These are phyloP conservation scores for Cryptosula pallasiana DNA, from an alignment of 2,888 invertebrate species.

Conservation along the genomic window DNA sequence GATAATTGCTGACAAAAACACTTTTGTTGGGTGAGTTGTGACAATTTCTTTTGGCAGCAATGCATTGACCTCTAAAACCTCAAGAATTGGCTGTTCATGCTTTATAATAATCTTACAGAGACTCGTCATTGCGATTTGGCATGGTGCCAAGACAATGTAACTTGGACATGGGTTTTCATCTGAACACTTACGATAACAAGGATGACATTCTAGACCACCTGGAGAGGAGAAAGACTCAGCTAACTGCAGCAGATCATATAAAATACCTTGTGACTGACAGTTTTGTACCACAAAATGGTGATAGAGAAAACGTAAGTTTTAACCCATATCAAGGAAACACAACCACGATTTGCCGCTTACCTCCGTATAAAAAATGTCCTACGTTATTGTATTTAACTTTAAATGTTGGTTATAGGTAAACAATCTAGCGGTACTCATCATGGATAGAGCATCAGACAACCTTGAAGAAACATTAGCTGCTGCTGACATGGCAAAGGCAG, in stretches of 20 bases:
- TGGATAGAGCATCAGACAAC: background rate
- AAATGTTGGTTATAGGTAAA: background rate
- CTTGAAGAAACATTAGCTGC: background rate
- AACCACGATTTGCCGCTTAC: too few species aligned
- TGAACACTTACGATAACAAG: conserved; percentile 9
- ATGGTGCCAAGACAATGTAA: background rate
- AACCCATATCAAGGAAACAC: too few species aligned
- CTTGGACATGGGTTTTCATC: conserved; percentile 10
- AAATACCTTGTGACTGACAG: conserved; percentile 6
- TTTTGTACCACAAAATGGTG: background rate
- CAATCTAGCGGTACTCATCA: conserved; percentile 1
- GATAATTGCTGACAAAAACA: conserved; percentile 15
- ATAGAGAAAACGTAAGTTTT: background rate
- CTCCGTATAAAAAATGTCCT: too few species aligned
- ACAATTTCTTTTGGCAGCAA: background rate
- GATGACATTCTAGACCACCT: background rate
- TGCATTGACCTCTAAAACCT: too few species aligned
- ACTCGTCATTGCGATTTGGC: conserved; percentile 3
- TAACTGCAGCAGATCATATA: background rate
- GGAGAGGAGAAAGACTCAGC: background rate
- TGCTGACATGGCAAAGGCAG: conserved; percentile 1
- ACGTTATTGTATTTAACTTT: too few species aligned
- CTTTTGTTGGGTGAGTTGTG: conserved; percentile 17
- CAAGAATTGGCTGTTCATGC: background rate
- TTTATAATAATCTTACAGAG: background rate